Evolutionary conservation across 2,888 invertebrate species (phyloP).

Genomic region (Anagyrus pseudococci): DNA sequence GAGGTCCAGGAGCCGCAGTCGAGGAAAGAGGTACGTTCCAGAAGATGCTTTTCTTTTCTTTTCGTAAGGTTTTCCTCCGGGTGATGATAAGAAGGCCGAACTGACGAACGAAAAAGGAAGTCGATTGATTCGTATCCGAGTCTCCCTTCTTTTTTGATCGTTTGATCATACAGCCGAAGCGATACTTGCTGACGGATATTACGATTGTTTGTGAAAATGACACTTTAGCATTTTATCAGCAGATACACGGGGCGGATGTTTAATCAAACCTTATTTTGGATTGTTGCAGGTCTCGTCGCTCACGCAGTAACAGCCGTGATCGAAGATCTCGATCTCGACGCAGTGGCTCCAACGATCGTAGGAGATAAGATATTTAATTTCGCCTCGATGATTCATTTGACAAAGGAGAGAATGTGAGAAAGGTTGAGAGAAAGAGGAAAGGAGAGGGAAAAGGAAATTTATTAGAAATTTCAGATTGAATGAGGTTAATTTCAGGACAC

Average conservation of each 20-base stretch:
- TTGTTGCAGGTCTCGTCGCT: constrained; percentile 56
- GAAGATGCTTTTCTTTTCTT: not conserved
- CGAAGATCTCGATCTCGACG: constrained; percentile 59
- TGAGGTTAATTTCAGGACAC: too few relatives aligned
- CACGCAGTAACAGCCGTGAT: constrained; percentile 56
- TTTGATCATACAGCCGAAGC: constrained; percentile 40
- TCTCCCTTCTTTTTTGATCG: constrained; percentile 35
- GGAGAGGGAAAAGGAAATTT: too few relatives aligned
- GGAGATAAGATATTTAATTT: constrained; percentile 49
- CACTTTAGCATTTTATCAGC: not conserved
- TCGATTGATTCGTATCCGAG: constrained; percentile 30
- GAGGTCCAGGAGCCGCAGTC: constrained; percentile 59
- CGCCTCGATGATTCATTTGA: not conserved
- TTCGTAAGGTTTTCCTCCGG: not conserved
- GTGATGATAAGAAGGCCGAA: constrained; percentile 41
- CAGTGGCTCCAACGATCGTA: constrained; percentile 59
- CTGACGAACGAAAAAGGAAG: constrained; percentile 36
- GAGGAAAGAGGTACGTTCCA: constrained; percentile 59
- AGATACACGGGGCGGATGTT: not conserved
- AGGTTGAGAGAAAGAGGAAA: too few relatives aligned
- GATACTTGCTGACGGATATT: constrained; percentile 38
- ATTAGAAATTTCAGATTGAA: too few relatives aligned
- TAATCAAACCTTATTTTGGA: not conserved
- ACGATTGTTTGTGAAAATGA: not conserved
- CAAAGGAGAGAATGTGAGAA: too few relatives aligned